Conservation (phyloP, 2,113 vertebrate species). For the Thalassoma bifasciatum region DNA sequence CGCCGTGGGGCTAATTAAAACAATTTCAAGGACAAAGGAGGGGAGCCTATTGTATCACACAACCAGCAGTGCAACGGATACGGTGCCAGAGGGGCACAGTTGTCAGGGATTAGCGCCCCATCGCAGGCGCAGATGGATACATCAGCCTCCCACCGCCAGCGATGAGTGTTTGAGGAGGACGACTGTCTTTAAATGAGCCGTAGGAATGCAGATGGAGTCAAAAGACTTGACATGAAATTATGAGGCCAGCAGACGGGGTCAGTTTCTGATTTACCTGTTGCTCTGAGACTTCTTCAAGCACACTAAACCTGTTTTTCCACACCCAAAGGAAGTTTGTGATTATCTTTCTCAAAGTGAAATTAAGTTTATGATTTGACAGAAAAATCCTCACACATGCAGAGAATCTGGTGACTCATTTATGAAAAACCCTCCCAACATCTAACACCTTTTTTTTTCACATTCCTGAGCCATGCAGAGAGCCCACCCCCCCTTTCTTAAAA, state of each 20-base stretch:
- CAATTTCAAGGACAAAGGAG: slow-evolving; percentile 92
- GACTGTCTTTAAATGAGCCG: slow-evolving; percentile 27
- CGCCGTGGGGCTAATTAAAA: slow-evolving; percentile 92
- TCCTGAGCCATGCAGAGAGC: slow-evolving; percentile 55
- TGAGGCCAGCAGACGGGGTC: background rate
- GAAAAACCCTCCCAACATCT: slow-evolving; percentile 29
- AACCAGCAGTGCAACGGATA: slow-evolving; percentile 85
- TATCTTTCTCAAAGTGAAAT: too few species aligned
- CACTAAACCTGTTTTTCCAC: slow-evolving; percentile 19
- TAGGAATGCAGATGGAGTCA: background rate
- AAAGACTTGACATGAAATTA: slow-evolving; percentile 4
- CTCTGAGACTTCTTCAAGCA: slow-evolving; percentile 2
- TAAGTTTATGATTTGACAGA: background rate
- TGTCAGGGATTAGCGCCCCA: slow-evolving; percentile 75
- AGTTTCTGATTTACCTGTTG: slow-evolving; percentile 42
- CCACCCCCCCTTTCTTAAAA: slow-evolving; percentile 53
- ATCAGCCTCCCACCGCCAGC: slow-evolving; percentile 52
- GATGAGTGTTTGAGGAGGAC: slow-evolving; percentile 49
- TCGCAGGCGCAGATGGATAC: slow-evolving; percentile 60
- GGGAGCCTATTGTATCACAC: slow-evolving; percentile 86
- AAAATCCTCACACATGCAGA: background rate
- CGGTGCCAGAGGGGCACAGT: slow-evolving; percentile 82
- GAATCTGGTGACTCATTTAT: slow-evolving; percentile 20
- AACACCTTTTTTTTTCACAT: slow-evolving; percentile 40
- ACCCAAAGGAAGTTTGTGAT: background rate